Base-by-base conservation (phyloP, 2,113 vertebrate species). In the Colistium nudipinnis region DNA sequence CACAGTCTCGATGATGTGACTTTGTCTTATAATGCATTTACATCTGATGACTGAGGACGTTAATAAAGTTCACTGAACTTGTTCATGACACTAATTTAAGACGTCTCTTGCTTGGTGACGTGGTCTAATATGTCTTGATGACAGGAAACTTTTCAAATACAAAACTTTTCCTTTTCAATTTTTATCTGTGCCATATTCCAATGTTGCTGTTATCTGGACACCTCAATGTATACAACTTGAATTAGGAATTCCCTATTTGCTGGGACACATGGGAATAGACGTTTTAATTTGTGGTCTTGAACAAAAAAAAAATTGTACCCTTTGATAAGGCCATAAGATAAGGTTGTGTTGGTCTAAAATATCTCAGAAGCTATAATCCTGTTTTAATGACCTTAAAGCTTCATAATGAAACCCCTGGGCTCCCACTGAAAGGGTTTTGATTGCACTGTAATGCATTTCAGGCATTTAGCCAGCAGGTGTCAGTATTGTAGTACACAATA, bases 381-480 rank as follows among this genome's bases (percentile, higher is more conserved):
- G n/a, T 60, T 30, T 6, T 75, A 7, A 68, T 71, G 43, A 55
- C 13, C 43, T 9, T 13, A 22, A 56, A 76, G 45, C 41, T 25
- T 48, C 38, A 25, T 4, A 62, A 1, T 35, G 63, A 44, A 54
- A 43, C 6, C n/a, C 4, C 14, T 22, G 5, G n/a, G 35, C 48
- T 35, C 6, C 9, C 19, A 4, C 20, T 59, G 0, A 7, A 17
- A 53, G 31, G 2, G 11, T 6, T 14, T 4, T 25, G 39, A 24
- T 5, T 1, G 4, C 25, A n/a, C 10, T 33, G 13, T 5, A 24
- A n/a, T 80, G 83, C 57, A 89, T 59, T 88, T 70, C 67, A 12
- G 1, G 1, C 1, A 3, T 28, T 9, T 67, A 48, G 17, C 80
- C 89, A 87, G 71, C 64, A 90, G 91, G 66, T 85, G 90, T 5